Evolutionary conservation across 2,888 invertebrate genomes (phyloP).

Genomic region (Apamea crenata): DNA sequence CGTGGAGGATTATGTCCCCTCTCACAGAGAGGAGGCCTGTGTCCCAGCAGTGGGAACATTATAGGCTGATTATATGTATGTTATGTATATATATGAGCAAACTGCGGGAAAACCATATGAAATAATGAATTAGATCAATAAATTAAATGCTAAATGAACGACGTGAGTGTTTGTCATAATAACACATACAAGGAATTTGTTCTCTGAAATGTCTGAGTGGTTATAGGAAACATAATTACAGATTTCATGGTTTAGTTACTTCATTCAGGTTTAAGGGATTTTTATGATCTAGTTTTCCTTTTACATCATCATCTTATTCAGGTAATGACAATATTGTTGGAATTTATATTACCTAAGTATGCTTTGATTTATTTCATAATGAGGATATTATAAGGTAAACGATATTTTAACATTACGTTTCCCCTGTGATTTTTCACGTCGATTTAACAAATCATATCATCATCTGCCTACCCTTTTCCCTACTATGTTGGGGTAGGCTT

Average conservation of each 20-base stretch:
- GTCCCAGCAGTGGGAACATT: no score
- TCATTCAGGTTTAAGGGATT: constrained; percentile 39
- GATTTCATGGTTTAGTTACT: background rate
- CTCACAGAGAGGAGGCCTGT: no score
- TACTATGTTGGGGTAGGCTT: background rate
- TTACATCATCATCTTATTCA: constrained; percentile 42
- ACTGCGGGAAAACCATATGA: background rate
- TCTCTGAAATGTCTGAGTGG: constrained; percentile 27
- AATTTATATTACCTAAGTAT: constrained; percentile 6
- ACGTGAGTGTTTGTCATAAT: background rate
- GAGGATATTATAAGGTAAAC: background rate
- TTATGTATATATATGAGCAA: background rate
- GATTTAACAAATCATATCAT: background rate
- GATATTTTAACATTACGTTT: background rate
- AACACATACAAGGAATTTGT: background rate
- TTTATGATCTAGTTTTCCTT: constrained; percentile 43
- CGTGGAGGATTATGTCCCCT: no score
- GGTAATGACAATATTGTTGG: constrained; percentile 30
- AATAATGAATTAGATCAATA: constrained; percentile 12
- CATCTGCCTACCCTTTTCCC: background rate
- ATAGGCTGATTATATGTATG: no score
- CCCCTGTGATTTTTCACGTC: background rate
- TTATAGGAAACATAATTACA: constrained; percentile 27
- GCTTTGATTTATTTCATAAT: constrained; percentile 4
- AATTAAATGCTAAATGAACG: background rate